Percentiles rank a stretch among this genome's conserved stretches.
Evolutionary conservation across 2,888 invertebrate genomes (phyloP).

Genomic region (Drosophila vallismaia): DNA sequence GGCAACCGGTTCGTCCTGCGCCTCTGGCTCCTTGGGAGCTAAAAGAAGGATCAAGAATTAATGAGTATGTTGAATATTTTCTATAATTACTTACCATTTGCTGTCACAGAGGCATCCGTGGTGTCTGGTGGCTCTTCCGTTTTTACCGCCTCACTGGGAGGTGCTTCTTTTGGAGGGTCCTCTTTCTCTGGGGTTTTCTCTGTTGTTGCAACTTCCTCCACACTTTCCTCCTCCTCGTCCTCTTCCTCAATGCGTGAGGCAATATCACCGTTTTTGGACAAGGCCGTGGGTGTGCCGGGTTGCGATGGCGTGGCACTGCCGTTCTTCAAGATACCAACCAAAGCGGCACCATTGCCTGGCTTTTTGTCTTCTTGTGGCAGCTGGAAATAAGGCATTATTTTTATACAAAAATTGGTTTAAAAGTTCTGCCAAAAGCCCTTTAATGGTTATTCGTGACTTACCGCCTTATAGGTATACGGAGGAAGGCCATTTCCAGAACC

Average conservation of each 20-base stretch:
- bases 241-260: conserved; percentile 65
- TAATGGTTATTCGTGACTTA: conserved; percentile 68
- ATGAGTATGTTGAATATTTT: neutral
- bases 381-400: conserved; percentile 48
- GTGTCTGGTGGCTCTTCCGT: conserved; percentile 18
- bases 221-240: conserved; percentile 66
- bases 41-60: conserved; percentile 2
- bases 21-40: conserved; percentile 33
- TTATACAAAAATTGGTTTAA: too few species aligned
- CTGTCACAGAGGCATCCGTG: conserved; percentile 48
- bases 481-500: conserved; percentile 54
- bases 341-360: conserved; percentile 78
- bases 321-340: conserved; percentile 83
- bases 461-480: conserved; percentile 85
- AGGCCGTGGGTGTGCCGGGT: conserved; percentile 52
- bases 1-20: conserved; percentile 14
- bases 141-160: conserved; percentile 9
- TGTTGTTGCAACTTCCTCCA: neutral
- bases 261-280: conserved; percentile 70
- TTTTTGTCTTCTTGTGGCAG: conserved; percentile 82
- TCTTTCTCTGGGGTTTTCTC: conserved; percentile 12
- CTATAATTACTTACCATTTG: conserved; percentile 54
- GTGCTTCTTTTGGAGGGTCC: conserved; percentile 19
- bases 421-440: too few species aligned
- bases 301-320: conserved; percentile 72